Evolutionary conservation across 2,888 invertebrate genomes (phyloP).

Genomic region (Carpatolechia fugitivella): DNA sequence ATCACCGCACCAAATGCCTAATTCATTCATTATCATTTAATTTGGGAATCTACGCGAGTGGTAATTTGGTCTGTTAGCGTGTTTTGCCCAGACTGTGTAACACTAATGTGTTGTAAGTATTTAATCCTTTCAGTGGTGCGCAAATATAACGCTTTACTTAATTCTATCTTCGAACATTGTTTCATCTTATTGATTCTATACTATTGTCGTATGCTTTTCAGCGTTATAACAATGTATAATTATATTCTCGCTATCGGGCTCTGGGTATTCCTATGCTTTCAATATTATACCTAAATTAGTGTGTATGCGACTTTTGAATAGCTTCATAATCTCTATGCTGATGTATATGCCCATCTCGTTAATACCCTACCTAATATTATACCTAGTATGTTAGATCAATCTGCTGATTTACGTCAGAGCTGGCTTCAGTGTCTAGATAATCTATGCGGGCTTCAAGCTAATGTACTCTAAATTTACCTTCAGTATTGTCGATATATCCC

Average conservation of each 20-base stretch:
- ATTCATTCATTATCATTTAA: constrained; percentile 63
- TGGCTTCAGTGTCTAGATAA: constrained; percentile 78
- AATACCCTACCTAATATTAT: constrained; percentile 66
- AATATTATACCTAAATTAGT: constrained; percentile 69
- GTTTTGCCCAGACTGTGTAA: constrained; percentile 54
- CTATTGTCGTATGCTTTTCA: constrained; percentile 74
- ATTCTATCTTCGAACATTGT: constrained; percentile 66
- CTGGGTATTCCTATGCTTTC: constrained; percentile 78
- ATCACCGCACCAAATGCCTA: constrained; percentile 39
- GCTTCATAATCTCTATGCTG: constrained; percentile 78
- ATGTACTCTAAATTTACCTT: constrained; percentile 56
- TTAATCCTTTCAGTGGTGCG: constrained; percentile 64
- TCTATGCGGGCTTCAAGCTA: constrained; percentile 78
- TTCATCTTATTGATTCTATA: constrained; percentile 72
- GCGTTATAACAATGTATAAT: constrained; percentile 72
- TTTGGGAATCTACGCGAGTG: constrained; percentile 55
- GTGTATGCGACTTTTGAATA: constrained; percentile 76
- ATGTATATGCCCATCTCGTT: constrained; percentile 75
- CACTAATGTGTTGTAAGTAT: constrained; percentile 75
- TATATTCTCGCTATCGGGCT: constrained; percentile 74
- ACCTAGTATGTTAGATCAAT: constrained; percentile 67
- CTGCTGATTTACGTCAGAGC: constrained; percentile 74
- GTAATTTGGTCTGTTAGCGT: constrained; percentile 56
- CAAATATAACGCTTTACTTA: constrained; percentile 70
- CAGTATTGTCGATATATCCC: constrained; percentile 32